Conservation (phyloP, 1,140 invertebrate genomes). For the Pachyrhynchus sulphureomaculatus region DNA sequence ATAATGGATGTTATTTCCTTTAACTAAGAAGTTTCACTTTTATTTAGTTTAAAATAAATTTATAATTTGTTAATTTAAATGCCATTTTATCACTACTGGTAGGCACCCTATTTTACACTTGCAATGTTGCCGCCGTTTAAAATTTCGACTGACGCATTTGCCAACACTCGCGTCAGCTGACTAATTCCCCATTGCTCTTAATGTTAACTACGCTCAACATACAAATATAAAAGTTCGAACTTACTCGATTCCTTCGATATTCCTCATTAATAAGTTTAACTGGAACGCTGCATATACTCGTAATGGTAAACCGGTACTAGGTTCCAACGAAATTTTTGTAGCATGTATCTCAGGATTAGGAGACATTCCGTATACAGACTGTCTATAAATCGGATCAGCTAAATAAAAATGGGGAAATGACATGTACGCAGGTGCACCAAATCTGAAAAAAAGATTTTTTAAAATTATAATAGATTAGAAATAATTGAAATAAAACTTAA, state of each 20-base stretch:
- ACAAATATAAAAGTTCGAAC: too few species aligned
- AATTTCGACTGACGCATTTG: too few species aligned
- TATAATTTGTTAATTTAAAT: too few species aligned
- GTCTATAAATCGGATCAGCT: constrained; percentile 66
- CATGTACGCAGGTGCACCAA: constrained; percentile 75
- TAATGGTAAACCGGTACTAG: constrained; percentile 69
- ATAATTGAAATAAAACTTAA: not conserved
- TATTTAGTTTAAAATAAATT: too few species aligned
- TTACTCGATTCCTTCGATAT: constrained; percentile 59
- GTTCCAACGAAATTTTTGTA: constrained; percentile 71
- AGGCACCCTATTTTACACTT: too few species aligned
- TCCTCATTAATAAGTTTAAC: constrained; percentile 69
- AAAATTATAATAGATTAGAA: not conserved
- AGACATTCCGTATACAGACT: constrained; percentile 67
- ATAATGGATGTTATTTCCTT: too few species aligned
- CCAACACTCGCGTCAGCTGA: too few species aligned
- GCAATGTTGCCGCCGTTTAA: too few species aligned
- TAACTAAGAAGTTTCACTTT: too few species aligned
- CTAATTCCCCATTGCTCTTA: too few species aligned
- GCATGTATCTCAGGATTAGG: constrained; percentile 70
- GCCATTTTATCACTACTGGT: too few species aligned
- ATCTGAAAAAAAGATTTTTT: constrained; percentile 51
- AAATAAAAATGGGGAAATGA: constrained; percentile 87
- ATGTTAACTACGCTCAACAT: too few species aligned
- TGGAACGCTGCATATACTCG: constrained; percentile 68